Conservation (phyloP, 2,888 invertebrate species). For the Xestia rhomboidea region DNA sequence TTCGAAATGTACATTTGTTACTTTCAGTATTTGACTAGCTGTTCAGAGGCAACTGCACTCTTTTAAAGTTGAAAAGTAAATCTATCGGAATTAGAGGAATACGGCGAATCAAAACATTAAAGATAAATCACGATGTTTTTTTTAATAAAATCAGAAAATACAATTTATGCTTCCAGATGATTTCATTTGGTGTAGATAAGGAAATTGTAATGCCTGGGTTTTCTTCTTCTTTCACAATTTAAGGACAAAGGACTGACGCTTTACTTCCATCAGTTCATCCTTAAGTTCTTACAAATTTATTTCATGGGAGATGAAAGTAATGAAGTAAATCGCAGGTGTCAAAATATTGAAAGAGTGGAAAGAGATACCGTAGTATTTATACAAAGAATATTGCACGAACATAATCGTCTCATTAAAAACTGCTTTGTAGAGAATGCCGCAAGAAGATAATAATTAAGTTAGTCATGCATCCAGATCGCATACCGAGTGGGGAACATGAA, state of each 20-base stretch:
- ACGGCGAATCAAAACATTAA: too few species aligned
- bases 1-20: not conserved
- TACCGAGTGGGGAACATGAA: slow-evolving; percentile 2
- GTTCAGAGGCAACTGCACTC: too few species aligned
- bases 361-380: not conserved
- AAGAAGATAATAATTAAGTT: not conserved
- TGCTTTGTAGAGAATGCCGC: slow-evolving; percentile 1
- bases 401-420: slow-evolving; percentile 1
- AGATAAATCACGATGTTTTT: not conserved
- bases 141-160: not conserved
- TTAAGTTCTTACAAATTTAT: slow-evolving; percentile 5
- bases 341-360: not conserved
- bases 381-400: slow-evolving; percentile 1
- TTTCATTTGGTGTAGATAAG: slow-evolving; percentile 2
- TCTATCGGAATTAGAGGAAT: too few species aligned
- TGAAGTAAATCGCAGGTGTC: not conserved
- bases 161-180: not conserved
- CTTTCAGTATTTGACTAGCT: too few species aligned
- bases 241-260: slow-evolving; percentile 2
- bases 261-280: not conserved
- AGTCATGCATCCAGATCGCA: not conserved
- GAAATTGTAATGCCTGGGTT: not conserved
- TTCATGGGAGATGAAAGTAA: slow-evolving; percentile 8
- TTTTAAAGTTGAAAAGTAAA: too few species aligned
- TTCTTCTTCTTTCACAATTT: not conserved